Percentiles rank a stretch among this genome's conserved stretches.
Conservation (phyloP, 1,140 invertebrate genomes). For the Drosophila jambulina region DNA sequence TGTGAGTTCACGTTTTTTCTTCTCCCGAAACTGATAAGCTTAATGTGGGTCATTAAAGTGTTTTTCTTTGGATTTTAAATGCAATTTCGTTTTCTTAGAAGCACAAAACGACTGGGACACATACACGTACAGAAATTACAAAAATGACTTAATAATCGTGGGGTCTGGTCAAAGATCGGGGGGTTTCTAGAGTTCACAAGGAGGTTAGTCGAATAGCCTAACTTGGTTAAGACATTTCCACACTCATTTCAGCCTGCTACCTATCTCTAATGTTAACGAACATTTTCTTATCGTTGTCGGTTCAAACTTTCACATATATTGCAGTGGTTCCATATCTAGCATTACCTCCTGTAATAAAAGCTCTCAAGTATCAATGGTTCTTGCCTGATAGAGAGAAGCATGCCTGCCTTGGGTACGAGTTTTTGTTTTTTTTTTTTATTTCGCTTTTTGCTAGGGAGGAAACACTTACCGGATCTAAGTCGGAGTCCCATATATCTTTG, state of each 20-base stretch:
- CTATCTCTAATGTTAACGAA: slow-evolving; percentile 17
- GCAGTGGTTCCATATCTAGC: slow-evolving; percentile 25
- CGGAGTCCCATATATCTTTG: slow-evolving; percentile 91
- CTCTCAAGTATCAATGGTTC: slow-evolving; percentile 48
- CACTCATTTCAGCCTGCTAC: neutral
- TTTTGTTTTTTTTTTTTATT: neutral
- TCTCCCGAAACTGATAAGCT: slow-evolving; percentile 55
- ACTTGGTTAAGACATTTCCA: slow-evolving; percentile 12
- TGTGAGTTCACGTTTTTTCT: slow-evolving; percentile 56
- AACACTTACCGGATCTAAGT: slow-evolving; percentile 90
- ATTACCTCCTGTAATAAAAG: slow-evolving; percentile 46
- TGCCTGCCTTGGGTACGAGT: slow-evolving; percentile 1
- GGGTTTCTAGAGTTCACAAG: slow-evolving; percentile 18
- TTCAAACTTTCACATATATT: slow-evolving; percentile 37
- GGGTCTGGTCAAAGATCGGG: slow-evolving; percentile 22
- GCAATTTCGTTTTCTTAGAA: slow-evolving; percentile 54
- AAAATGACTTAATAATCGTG: slow-evolving; percentile 39
- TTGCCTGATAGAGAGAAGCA: slow-evolving; percentile 19
- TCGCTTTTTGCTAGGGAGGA: slow-evolving; percentile 14
- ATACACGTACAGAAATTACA: slow-evolving; percentile 1
- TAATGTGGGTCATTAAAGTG: slow-evolving; percentile 72
- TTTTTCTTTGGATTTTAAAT: slow-evolving; percentile 46
- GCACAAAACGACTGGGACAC: neutral
- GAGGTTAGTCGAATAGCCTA: slow-evolving; percentile 11
- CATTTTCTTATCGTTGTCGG: slow-evolving; percentile 40